These are phyloP conservation scores for Momotus momota DNA, from an alignment of 2,797 vertebrate genomes.

Conservation along the genomic window DNA sequence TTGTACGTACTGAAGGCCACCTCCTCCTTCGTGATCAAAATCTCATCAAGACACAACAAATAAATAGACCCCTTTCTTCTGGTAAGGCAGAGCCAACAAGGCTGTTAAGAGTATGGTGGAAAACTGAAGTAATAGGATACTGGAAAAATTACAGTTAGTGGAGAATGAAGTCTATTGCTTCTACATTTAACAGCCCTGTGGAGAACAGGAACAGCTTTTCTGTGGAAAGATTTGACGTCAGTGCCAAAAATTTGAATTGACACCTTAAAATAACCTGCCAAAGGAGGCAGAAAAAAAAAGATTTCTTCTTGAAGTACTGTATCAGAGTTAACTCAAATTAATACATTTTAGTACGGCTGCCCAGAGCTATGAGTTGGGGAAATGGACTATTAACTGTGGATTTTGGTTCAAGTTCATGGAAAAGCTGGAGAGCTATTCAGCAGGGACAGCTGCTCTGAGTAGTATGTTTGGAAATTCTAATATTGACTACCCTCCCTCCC, in stretches of 20 bases:
- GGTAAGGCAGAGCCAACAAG: neutral
- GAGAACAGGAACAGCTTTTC: constrained; percentile 12
- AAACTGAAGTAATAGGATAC: constrained; percentile 2
- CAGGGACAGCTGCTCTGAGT: neutral
- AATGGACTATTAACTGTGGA: neutral
- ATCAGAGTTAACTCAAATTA: neutral
- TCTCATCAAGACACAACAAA: neutral
- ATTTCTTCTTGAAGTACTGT: neutral
- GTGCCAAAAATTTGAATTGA: constrained; percentile 10
- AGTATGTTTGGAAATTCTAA: neutral
- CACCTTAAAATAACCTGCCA: constrained; percentile 35
- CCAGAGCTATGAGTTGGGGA: neutral
- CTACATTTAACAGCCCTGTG: neutral
- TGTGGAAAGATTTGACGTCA: neutral
- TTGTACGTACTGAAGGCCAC: neutral
- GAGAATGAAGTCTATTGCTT: neutral
- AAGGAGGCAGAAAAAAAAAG: neutral
- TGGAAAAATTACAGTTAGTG: neutral
- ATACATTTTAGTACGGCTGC: neutral
- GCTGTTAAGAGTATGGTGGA: neutral
- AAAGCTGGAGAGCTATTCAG: neutral
- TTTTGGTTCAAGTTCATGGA: neutral
- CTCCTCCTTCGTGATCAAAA: neutral
- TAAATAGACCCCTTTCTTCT: neutral
- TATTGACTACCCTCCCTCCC: rapidly evolving